A percentile compares a stretch with the other conserved stretches of the same genome.
These are phyloP conservation scores for Menidia menidia DNA, from an alignment of 2,797 vertebrate species.

Conservation along the genomic window DNA sequence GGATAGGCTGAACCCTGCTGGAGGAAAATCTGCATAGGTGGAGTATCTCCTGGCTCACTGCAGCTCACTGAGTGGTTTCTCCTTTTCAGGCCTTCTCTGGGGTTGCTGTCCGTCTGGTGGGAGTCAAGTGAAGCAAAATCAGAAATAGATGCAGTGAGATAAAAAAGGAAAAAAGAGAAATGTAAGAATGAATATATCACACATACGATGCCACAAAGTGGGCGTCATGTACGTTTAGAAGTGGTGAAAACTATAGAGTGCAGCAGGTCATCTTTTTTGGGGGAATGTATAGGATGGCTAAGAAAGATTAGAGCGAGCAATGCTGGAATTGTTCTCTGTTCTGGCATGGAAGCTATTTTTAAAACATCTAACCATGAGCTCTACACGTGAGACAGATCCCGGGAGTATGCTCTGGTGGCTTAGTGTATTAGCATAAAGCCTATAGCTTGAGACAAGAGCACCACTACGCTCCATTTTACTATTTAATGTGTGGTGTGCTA, in stretches of 20 bases:
- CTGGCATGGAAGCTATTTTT: slow-evolving; percentile 82
- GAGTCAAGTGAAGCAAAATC: slow-evolving; percentile 8
- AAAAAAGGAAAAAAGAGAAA: not conserved
- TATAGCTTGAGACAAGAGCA: slow-evolving; percentile 64
- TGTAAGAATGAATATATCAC: not conserved
- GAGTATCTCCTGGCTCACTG: slow-evolving; percentile 67
- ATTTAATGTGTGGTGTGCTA: slow-evolving; percentile 62
- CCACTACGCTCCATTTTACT: slow-evolving; percentile 63
- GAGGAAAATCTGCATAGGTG: slow-evolving; percentile 75
- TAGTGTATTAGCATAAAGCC: slow-evolving; percentile 79
- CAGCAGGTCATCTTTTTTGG: slow-evolving; percentile 60
- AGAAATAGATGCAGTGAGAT: slow-evolving; percentile 7
- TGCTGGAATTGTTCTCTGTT: slow-evolving; percentile 67
- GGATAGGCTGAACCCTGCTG: slow-evolving; percentile 82
- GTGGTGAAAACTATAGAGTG: slow-evolving; percentile 43
- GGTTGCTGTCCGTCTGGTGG: slow-evolving; percentile 76
- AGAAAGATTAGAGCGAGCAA: slow-evolving; percentile 67
- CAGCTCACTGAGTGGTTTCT: slow-evolving; percentile 85
- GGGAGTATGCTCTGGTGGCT: slow-evolving; percentile 66
- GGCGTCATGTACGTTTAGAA: not conserved
- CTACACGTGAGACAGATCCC: slow-evolving; percentile 75
- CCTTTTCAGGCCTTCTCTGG: slow-evolving; percentile 84
- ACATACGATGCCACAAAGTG: too few relatives aligned
- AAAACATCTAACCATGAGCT: slow-evolving; percentile 79
- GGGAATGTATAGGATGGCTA: slow-evolving; percentile 58